Percentiles rank a stretch among this genome's conserved stretches.
These are phyloP conservation scores for Macropodus opercularis DNA, from an alignment of 2,797 vertebrate genomes.

Conservation along the genomic window DNA sequence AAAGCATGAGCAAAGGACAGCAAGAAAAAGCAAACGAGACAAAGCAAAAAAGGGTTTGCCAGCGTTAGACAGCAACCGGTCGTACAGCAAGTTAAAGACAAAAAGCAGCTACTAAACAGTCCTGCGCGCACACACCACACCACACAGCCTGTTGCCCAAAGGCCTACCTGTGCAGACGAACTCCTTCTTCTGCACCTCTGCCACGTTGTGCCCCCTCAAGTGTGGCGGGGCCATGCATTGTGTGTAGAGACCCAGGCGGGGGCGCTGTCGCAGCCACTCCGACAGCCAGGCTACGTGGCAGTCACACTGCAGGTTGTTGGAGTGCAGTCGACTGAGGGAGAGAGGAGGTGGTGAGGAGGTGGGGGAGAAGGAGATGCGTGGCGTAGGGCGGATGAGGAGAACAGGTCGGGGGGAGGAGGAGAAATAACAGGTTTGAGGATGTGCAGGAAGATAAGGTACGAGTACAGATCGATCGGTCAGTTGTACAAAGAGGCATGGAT, in stretches of 20 bases:
- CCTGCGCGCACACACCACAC: slow-evolving; percentile 1
- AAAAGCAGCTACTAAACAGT: neutral
- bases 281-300: slow-evolving; percentile 98
- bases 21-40: slow-evolving; percentile 54
- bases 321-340: slow-evolving; percentile 90
- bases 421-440: slow-evolving; percentile 8
- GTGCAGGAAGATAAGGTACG: slow-evolving; percentile 11
- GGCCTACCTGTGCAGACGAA: slow-evolving; percentile 92
- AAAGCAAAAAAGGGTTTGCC: slow-evolving; percentile 47
- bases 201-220: slow-evolving; percentile 94
- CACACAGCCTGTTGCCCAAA: neutral
- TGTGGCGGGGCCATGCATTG: slow-evolving; percentile 94
- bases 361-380: neutral
- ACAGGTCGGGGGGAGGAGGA: slow-evolving; percentile 25
- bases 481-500: slow-evolving; percentile 30
- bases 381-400: slow-evolving; percentile 14
- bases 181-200: slow-evolving; percentile 96
- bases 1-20: slow-evolving; percentile 72
- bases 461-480: slow-evolving; percentile 50
- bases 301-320: slow-evolving; percentile 96
- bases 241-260: slow-evolving; percentile 94
- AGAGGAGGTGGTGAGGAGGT: neutral
- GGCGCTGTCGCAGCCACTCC: slow-evolving; percentile 96
- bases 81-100: slow-evolving; percentile 9
- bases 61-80: slow-evolving; percentile 8